phyloP scores from a whole-genome alignment of 1,140 invertebrate genomes.

The Atta cephalotes region DNA sequence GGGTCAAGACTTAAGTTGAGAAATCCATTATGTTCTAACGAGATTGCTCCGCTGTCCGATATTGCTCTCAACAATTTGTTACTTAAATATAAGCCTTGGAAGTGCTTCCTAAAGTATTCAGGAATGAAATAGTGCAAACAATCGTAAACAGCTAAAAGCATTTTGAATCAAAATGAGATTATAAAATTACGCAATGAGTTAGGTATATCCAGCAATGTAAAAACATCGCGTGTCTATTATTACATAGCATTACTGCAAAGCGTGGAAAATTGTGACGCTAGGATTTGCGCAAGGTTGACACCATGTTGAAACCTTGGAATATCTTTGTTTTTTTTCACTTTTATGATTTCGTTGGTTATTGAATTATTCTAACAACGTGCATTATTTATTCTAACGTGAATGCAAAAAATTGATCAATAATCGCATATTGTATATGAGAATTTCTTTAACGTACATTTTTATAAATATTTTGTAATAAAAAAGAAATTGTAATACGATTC shows the following conservation, averaged over 20 bases:
- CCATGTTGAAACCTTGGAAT: conserved; percentile 23
- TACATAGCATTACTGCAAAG: conserved; percentile 1
- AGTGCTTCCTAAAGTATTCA: conserved; percentile 6
- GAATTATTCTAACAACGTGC: background rate
- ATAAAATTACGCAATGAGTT: conserved; percentile 9
- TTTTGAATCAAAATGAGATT: background rate
- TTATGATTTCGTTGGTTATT: conserved; percentile 9
- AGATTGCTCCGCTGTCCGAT: conserved; percentile 53
- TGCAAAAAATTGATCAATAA: background rate
- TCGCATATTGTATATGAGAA: background rate
- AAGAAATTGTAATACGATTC: background rate
- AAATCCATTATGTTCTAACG: conserved; percentile 58
- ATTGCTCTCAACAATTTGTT: conserved; percentile 41
- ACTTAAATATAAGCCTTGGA: conserved; percentile 15
- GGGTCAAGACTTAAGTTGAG: conserved; percentile 54
- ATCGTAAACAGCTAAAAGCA: background rate
- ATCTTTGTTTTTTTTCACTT: conserved; percentile 23
- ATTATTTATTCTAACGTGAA: background rate
- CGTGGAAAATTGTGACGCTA: conserved; percentile 18
- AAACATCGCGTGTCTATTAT: conserved; percentile 17
- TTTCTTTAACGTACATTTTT: background rate
- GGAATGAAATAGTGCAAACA: conserved; percentile 4
- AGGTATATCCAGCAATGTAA: background rate
- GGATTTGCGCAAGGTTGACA: conserved; percentile 30
- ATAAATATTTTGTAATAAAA: background rate